These are phyloP conservation scores for Galago senegalensis DNA, from an alignment of 2,797 vertebrate genomes.

Conservation along the genomic window DNA sequence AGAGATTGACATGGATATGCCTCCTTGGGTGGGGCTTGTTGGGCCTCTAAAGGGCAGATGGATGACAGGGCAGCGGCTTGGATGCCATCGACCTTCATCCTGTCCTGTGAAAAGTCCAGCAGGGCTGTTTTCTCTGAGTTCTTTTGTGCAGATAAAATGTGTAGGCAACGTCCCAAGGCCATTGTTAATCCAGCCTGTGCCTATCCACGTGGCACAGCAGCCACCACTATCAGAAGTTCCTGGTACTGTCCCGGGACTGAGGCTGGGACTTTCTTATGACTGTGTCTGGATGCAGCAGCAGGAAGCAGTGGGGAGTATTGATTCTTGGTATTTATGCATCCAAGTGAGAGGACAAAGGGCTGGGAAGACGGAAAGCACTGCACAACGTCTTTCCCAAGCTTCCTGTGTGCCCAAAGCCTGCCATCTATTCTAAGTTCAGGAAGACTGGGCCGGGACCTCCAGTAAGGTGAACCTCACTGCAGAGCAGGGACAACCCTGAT, in stretches of 20 bases:
- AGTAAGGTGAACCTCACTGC: background rate
- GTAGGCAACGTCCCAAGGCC: background rate
- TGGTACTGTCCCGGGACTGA: background rate
- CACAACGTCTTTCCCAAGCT: background rate
- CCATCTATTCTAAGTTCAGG: background rate
- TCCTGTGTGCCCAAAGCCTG: too few relatives aligned
- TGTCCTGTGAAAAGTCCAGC: background rate
- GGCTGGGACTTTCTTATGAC: constrained; percentile 61
- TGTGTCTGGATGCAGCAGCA: background rate
- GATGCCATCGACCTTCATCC: background rate
- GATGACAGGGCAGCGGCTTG: background rate
- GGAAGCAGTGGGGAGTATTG: background rate
- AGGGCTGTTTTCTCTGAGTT: background rate
- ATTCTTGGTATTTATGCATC: background rate
- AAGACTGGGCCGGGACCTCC: background rate
- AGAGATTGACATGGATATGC: rapidly evolving
- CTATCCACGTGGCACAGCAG: background rate
- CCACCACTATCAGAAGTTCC: background rate
- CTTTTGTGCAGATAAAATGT: background rate
- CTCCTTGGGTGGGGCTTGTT: rapidly evolving
- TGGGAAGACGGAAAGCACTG: background rate
- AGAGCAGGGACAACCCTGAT: background rate
- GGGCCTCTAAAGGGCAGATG: background rate
- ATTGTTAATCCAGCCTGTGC: background rate
- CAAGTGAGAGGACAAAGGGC: background rate